Conservation (phyloP, 2,797 vertebrate species). For the Gymnodraco acuticeps region DNA sequence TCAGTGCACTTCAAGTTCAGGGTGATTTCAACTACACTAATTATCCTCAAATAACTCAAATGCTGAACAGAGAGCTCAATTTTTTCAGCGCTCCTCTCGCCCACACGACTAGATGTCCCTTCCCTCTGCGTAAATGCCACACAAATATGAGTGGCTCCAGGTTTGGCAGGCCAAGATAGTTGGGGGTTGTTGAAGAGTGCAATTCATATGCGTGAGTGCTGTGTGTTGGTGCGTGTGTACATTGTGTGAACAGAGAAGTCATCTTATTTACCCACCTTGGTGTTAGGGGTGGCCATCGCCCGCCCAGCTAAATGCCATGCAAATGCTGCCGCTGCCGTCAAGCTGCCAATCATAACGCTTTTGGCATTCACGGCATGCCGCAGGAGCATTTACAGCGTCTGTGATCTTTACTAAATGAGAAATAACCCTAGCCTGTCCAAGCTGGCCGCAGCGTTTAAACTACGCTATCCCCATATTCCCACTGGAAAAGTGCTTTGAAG, state of each 20-base stretch:
- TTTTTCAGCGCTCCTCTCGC: slow-evolving; percentile 51
- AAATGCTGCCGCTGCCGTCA: slow-evolving; percentile 95
- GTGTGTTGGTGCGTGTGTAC: slow-evolving; percentile 67
- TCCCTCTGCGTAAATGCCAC: slow-evolving; percentile 78
- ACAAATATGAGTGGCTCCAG: slow-evolving; percentile 76
- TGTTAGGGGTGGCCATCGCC: slow-evolving; percentile 79
- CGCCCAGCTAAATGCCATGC: slow-evolving; percentile 97
- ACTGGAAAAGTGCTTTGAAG: slow-evolving; percentile 85
- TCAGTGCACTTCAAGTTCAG: not conserved
- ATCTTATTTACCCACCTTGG: slow-evolving; percentile 85
- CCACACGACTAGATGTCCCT: slow-evolving; percentile 66
- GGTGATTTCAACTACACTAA: slow-evolving; percentile 47
- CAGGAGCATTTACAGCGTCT: slow-evolving; percentile 95
- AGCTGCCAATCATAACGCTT: slow-evolving; percentile 92
- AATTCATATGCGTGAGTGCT: slow-evolving; percentile 63
- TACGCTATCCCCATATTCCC: slow-evolving; percentile 83
- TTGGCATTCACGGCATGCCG: slow-evolving; percentile 97
- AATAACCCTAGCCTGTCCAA: slow-evolving; percentile 88
- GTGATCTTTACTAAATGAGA: slow-evolving; percentile 98
- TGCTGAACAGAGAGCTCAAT: slow-evolving; percentile 40
- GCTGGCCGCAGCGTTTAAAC: slow-evolving; percentile 92
- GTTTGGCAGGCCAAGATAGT: slow-evolving; percentile 71
- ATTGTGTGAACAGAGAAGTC: slow-evolving; percentile 83
- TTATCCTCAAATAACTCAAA: slow-evolving; percentile 54
- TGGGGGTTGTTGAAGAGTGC: slow-evolving; percentile 70